Evolutionary conservation across 2,888 invertebrate species (phyloP).

Genomic region (Ellobium chinense): DNA sequence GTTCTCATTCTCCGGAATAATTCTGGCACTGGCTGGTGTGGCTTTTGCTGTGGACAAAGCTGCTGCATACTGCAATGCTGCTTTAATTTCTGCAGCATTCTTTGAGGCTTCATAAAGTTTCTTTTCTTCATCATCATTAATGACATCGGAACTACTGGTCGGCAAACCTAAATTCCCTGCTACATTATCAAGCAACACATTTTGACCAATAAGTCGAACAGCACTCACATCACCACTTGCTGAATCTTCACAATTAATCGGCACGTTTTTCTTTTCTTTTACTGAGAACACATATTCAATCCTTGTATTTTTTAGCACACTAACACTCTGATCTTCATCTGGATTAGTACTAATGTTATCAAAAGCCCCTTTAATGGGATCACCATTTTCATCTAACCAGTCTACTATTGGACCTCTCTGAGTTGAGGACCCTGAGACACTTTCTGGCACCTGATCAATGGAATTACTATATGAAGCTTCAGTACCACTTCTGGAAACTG

Average conservation of each 20-base stretch:
- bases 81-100: slow-evolving; percentile 33
- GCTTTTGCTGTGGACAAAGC: slow-evolving; percentile 1
- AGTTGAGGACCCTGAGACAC: neutral
- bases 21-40: neutral
- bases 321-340: slow-evolving; percentile 1
- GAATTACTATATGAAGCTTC: neutral
- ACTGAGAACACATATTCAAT: slow-evolving; percentile 47
- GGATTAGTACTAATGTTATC: slow-evolving; percentile 25
- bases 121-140: slow-evolving; percentile 35
- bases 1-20: slow-evolving; percentile 9
- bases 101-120: slow-evolving; percentile 47
- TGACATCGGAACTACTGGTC: neutral
- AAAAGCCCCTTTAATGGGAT: slow-evolving; percentile 45
- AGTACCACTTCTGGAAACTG: neutral
- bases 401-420: slow-evolving; percentile 7
- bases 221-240: neutral
- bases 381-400: slow-evolving; percentile 49
- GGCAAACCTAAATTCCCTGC: slow-evolving; percentile 30
- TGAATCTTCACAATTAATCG: slow-evolving; percentile 13
- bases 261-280: slow-evolving; percentile 31
- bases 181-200: slow-evolving; percentile 28
- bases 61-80: slow-evolving; percentile 16
- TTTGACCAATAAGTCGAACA: slow-evolving; percentile 19
- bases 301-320: slow-evolving; percentile 7
- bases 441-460: neutral